Base-by-base conservation (phyloP, 2,888 invertebrate species). In the Sarcophaga subvicina region DNA sequence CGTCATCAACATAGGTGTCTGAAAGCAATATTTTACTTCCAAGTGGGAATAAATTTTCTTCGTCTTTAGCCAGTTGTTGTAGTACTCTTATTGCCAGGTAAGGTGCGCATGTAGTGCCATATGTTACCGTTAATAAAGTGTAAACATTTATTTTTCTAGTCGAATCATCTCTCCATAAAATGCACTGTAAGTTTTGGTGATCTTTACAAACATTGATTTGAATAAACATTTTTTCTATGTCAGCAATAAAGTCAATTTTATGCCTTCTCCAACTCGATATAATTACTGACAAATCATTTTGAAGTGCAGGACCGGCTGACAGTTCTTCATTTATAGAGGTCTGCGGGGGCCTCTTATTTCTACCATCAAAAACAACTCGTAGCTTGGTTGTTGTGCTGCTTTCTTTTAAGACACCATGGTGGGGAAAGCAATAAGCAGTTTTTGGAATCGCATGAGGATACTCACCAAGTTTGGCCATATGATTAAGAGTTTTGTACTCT, bases 211-310 rank as follows among this genome's bases (percentile, higher is more conserved):
- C 75, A 20, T 64, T 49, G 12, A 82, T 79, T 62, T 83, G 85
- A 4, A 80, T 70, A 54, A 85, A 80, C 76, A 80, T 83, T 73
- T 87, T 84, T 22, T 81, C 79, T 27, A 87, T 3, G 49, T 81
- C 87, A 37, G 85, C 79, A 6, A 47, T 76, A 27, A 85, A 82
- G 0, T 37, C 82, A 45, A 75, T 25, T 72, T 73, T 17, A 73
- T 80, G 37, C 76, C 70, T 80, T 67, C 83, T 37, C 75, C 79
- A 84, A 22, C 75, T 70, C 0, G 70, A 73, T 17, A 79, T 70
- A 37, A 80, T 45, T 14, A 14, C 12, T 3, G 79, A 64, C 27
- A 80, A 71, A 76, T 80, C 76, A 60, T 84, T 84, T 75, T 76
- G 84, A 11, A 80, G 63, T 4, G 70, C 54, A 6, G 84, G 84